Conservation (phyloP, 1,140 invertebrate genomes). For the Coelopa frigida region DNA sequence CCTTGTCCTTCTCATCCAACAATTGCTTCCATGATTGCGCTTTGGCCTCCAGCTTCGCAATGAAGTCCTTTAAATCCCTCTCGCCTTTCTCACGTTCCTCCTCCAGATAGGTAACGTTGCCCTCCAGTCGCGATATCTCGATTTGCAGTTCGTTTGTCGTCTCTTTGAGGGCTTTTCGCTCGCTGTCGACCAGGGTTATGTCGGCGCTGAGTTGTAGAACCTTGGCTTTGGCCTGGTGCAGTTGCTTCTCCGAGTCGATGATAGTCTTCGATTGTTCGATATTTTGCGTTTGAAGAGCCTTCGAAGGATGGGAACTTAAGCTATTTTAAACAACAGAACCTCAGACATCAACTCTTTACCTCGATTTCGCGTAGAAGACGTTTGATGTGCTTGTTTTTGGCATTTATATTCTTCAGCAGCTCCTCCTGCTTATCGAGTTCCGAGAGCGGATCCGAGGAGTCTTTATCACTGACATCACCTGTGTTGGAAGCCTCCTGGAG, state of each 20-base stretch:
- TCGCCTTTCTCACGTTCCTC: slow-evolving; percentile 36
- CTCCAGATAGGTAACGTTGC: slow-evolving; percentile 34
- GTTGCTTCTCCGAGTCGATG: slow-evolving; percentile 28
- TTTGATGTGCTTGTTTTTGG: slow-evolving; percentile 44
- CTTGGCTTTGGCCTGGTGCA: slow-evolving; percentile 23
- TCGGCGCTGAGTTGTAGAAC: slow-evolving; percentile 28
- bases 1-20: slow-evolving; percentile 30
- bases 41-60: slow-evolving; percentile 30
- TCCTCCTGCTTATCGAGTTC: slow-evolving; percentile 41
- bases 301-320: neutral
- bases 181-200: slow-evolving; percentile 25
- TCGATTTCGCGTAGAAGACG: slow-evolving; percentile 38
- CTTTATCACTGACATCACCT: slow-evolving; percentile 37
- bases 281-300: slow-evolving; percentile 38
- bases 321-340: too few species aligned
- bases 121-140: slow-evolving; percentile 30
- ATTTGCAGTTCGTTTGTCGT: slow-evolving; percentile 22
- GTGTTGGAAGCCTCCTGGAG: slow-evolving; percentile 26
- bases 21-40: slow-evolving; percentile 24
- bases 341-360: slow-evolving; percentile 18
- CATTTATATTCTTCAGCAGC: slow-evolving; percentile 38
- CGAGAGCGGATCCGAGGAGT: slow-evolving; percentile 40
- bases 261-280: slow-evolving; percentile 37
- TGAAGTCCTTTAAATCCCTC: slow-evolving; percentile 31
- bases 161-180: slow-evolving; percentile 24